phyloP scores from a whole-genome alignment of 1,140 invertebrate genomes.

The Caenorhabditis briggsae region DNA sequence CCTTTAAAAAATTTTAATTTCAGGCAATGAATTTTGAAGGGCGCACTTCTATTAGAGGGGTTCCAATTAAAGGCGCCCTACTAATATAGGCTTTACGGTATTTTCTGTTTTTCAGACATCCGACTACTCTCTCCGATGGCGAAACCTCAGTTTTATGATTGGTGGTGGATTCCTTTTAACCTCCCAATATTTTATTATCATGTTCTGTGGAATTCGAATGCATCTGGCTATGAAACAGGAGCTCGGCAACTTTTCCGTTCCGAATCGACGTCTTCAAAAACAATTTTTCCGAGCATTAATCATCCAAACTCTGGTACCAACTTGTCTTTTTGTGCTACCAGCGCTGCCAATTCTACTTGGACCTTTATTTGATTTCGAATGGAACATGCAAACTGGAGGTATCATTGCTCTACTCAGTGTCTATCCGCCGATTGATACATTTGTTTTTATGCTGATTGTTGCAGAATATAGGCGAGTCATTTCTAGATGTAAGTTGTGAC shows the following conservation, averaged over 20 bases:
- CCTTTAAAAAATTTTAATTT: no score
- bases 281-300: slow-evolving; percentile 7
- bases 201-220: slow-evolving; percentile 12
- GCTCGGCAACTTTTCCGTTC: not conserved
- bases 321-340: not conserved
- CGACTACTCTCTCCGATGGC: slow-evolving; percentile 1
- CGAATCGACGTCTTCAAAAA: slow-evolving; percentile 28
- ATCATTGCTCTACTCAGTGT: not conserved
- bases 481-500: not conserved
- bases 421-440: slow-evolving; percentile 6
- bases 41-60: no score
- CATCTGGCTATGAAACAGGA: slow-evolving; percentile 6
- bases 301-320: not conserved
- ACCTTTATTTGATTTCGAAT: slow-evolving; percentile 10
- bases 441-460: slow-evolving; percentile 17
- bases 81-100: no score
- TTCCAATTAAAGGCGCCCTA: no score
- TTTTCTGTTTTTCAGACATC: not conserved
- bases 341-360: not conserved
- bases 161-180: not conserved
- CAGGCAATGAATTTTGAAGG: no score
- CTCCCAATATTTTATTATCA: not conserved
- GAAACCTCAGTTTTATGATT: slow-evolving; percentile 2
- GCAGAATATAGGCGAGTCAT: not conserved
- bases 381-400: not conserved